Evolutionary conservation across 35 echinoderm and acorn worm genomes (phyloP).

Genomic region (Nesometra sesokonis): DNA sequence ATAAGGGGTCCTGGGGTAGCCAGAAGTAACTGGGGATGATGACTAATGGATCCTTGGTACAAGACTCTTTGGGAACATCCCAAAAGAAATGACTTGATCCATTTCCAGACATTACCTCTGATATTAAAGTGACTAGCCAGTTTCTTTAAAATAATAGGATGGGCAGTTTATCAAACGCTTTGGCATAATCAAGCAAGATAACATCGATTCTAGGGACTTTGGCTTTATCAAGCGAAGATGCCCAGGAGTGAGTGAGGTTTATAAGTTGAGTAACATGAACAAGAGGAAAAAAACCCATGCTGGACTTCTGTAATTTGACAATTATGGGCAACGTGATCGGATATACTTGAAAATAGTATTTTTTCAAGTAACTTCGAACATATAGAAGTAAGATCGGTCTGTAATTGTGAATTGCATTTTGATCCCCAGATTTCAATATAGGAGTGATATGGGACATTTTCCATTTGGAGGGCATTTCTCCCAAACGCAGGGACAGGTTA

Average conservation of each 20-base stretch:
- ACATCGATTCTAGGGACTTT: not conserved
- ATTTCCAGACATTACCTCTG: not conserved
- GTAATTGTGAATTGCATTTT: not conserved
- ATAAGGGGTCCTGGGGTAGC: not conserved
- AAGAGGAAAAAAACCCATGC: not conserved
- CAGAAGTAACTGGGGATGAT: not conserved
- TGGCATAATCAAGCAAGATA: not conserved
- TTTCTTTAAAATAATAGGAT: not conserved
- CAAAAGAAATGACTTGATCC: not conserved
- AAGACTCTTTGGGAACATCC: not conserved
- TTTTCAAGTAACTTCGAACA: not conserved
- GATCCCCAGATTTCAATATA: not conserved
- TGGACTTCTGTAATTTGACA: not conserved
- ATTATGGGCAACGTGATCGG: not conserved
- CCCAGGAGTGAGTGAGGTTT: not conserved
- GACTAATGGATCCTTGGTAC: not conserved
- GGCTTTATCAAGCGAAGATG: not conserved
- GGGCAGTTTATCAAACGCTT: not conserved
- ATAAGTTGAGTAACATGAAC: not conserved
- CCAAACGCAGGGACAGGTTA: not conserved
- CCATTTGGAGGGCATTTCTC: not conserved
- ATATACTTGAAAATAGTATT: not conserved
- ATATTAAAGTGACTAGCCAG: not conserved
- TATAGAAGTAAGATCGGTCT: not conserved
- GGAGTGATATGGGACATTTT: not conserved